Conservation (phyloP, 2,797 vertebrate species). For the Smutsia gigantea region DNA sequence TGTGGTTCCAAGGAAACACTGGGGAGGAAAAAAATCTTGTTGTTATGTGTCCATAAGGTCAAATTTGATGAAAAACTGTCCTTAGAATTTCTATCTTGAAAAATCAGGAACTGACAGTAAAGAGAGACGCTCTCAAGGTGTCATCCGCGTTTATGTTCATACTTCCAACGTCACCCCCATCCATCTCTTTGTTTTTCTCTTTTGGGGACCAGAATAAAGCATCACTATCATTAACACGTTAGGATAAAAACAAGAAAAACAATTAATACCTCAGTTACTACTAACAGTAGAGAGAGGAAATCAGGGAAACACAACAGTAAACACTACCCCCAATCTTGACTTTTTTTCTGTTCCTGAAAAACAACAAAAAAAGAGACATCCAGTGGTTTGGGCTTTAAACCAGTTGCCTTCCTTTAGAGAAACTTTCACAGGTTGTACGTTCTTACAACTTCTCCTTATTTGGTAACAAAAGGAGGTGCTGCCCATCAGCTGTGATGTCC, state of each 20-base stretch:
- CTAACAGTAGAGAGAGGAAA: neutral
- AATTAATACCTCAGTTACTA: neutral
- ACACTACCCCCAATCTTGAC: neutral
- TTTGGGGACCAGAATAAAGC: slow-evolving; percentile 39
- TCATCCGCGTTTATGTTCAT: neutral
- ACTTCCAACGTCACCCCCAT: neutral
- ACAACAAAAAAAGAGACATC: neutral
- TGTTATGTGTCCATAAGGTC: slow-evolving; percentile 63
- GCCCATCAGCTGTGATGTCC: neutral
- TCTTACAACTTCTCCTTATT: neutral
- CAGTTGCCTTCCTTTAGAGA: slow-evolving; percentile 34
- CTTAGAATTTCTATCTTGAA: slow-evolving; percentile 61
- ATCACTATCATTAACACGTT: slow-evolving; percentile 31
- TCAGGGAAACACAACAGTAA: neutral
- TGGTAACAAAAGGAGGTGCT: neutral
- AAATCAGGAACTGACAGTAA: slow-evolving; percentile 51
- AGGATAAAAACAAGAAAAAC: slow-evolving; percentile 31
- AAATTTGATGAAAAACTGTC: slow-evolving; percentile 56
- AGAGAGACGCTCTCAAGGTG: neutral
- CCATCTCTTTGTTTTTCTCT: neutral
- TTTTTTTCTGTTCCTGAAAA: neutral
- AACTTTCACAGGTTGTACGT: neutral
- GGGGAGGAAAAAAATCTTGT: slow-evolving; percentile 18
- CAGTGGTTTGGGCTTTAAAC: slow-evolving; percentile 32
- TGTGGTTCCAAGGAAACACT: slow-evolving; percentile 38